These are phyloP conservation scores for Cheilosia urbana DNA, from an alignment of 2,888 invertebrate genomes.

Conservation along the genomic window DNA sequence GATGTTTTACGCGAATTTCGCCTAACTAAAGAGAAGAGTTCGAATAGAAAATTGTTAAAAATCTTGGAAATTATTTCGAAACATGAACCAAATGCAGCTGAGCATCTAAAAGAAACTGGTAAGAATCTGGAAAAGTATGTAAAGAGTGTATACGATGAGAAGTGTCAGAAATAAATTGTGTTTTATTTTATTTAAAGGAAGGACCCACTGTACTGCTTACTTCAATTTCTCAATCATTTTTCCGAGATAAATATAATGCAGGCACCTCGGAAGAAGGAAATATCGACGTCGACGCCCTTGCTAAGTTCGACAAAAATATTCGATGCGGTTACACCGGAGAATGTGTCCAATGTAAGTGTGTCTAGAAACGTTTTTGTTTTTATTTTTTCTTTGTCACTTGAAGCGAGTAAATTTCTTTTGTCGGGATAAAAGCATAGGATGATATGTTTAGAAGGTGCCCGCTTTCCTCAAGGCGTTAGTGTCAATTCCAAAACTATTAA, in stretches of 20 bases:
- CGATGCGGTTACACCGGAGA: slow-evolving; percentile 77
- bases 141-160: no score
- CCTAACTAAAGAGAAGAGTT: slow-evolving; percentile 79
- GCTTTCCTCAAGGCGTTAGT: no score
- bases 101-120: slow-evolving; percentile 79
- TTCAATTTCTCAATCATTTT: slow-evolving; percentile 80
- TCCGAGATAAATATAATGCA: slow-evolving; percentile 78
- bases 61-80: slow-evolving; percentile 80
- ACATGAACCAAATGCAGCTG: slow-evolving; percentile 78
- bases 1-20: slow-evolving; percentile 81
- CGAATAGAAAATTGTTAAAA: slow-evolving; percentile 79
- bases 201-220: slow-evolving; percentile 81
- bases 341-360: slow-evolving; percentile 79
- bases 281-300: slow-evolving; percentile 80
- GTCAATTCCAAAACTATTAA: no score
- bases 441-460: no score
- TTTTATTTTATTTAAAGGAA: slow-evolving; percentile 78
- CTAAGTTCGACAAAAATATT: slow-evolving; percentile 77
- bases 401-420: no score
- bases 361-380: no score
- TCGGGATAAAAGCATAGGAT: no score
- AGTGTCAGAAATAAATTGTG: neutral
- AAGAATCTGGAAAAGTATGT: slow-evolving; percentile 79
- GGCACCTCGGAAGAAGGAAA: slow-evolving; percentile 77
- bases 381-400: no score